Evolutionary conservation across 2,113 vertebrate genomes (phyloP), one percentile per base, ranked within the genome.

Genomic region (Eidolon helvum): DNA sequence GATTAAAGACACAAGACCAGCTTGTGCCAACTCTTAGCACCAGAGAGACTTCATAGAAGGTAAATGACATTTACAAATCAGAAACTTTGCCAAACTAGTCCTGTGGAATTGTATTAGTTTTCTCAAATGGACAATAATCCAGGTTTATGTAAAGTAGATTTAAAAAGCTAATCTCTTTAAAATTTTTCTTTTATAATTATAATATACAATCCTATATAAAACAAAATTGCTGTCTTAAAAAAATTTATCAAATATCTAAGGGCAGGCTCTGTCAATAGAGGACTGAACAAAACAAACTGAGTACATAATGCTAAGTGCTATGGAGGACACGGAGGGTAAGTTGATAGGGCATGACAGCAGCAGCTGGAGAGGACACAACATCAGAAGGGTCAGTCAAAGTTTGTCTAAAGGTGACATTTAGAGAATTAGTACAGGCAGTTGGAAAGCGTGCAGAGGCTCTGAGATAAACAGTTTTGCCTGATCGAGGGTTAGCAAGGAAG

Each of bases 21-120:
- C 15, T 50, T 4, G 71, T 92, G 95, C 38, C 78, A 94, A 89
- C 86, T 95, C 85, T 75, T 92, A 97, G 95, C 97, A 98, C 98
- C 97, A 87, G 92, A 97, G 86, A 97, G 93, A 91, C 43, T 88
- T 90, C 72, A 92, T 28, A 87, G 78, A 85, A 95, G 26, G 35
- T 26, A 57, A 96, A 87, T 55, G 80, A 92, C 26, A 66, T 86
- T 86, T 79, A 48, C 45, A 90, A 91, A 92, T 59, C 38, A 89
- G 75, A 96, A 35, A 94, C 50, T 45, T 18, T 95, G 43, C 55
- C 53, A 33, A 35, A 66, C 72, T 74, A 24, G 24, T 86, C 96
- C 24, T 96, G n/a, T 53, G 12, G 26, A 93, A 91, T 10, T 50
- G 59, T 55, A 91, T 88, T 50, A 50, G 15, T 96, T 90, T 91